A percentile compares a stretch with the other conserved stretches of the same genome.
phyloP scores from a whole-genome alignment of 1,140 invertebrate species.

The Bombus waltoni region DNA sequence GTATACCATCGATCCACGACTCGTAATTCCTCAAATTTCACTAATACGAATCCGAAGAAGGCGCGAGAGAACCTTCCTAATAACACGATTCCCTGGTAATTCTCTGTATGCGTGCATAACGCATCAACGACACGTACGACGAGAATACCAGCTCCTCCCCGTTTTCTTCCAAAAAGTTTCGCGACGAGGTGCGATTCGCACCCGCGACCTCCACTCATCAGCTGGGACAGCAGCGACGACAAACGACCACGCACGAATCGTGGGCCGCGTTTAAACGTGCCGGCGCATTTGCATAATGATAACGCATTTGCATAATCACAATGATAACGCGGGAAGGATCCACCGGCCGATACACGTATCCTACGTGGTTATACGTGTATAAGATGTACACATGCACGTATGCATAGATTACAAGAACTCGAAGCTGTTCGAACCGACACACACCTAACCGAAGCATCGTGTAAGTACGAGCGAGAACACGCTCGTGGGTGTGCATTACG shows the following conservation, averaged over 20 bases:
- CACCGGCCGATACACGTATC: conserved; percentile 12
- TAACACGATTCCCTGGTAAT: too few species aligned
- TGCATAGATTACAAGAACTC: background rate
- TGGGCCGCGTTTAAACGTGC: background rate
- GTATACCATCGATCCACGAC: too few species aligned
- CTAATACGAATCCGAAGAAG: too few species aligned
- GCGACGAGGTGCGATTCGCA: background rate
- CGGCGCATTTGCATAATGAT: conserved; percentile 66
- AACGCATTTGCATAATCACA: conserved; percentile 73
- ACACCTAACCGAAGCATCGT: background rate
- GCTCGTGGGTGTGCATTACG: conserved; percentile 37
- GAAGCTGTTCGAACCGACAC: background rate
- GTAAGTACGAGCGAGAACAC: background rate
- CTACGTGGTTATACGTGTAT: background rate
- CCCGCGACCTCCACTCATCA: background rate
- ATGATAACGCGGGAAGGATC: conserved; percentile 64
- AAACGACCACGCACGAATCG: conserved; percentile 30
- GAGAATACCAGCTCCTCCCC: background rate
- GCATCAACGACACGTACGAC: too few species aligned
- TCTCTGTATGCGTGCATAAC: too few species aligned
- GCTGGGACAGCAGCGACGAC: conserved; percentile 27
- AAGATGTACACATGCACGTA: background rate
- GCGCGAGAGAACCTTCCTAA: too few species aligned
- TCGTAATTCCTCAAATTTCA: too few species aligned
- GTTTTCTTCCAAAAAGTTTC: background rate